Evolutionary conservation across 2,888 invertebrate species (phyloP), one percentile per base, ranked within the genome.

Genomic region (Pasiphila rectangulata): DNA sequence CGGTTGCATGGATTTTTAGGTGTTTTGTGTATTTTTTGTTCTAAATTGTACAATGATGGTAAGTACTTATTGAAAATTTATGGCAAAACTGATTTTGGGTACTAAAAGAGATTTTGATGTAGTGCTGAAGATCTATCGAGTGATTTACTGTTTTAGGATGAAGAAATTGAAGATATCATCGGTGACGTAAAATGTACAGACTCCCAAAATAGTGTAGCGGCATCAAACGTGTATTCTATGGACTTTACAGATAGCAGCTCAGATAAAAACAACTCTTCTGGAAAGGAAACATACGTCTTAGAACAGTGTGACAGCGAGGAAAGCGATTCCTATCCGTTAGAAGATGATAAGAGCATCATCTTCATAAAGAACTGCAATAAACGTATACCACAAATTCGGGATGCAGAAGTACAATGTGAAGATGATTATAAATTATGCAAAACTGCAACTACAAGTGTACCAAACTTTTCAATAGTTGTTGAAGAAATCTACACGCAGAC

Each of bases 401-500:
- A 56, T 12, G 39, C 9, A 29, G 54, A 60, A 3, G 45, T 51
- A 12, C 64, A 66, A 51, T 57, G 54, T 47, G 58, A 57, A 25
- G 38, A 35, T 7, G 7, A 17, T 0, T 56, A 50, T 20, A 60
- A 57, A 58, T 46, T 53, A 21, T 62, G 43, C 44, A 62, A 37
- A 52, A 54, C 59, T 19, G 62, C 59, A 17, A 59, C 67, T 6
- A 58, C 67, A 5, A 70, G 63, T 27, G 16, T 63, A 3, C 68
- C 67, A 3, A 64, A 62, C 40, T 68, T 64, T 49, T 63, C 72
- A 2, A 56, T 73, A 30, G 34, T 74, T 6, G 67, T 76, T 7
- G 77, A 81, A 59, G 88, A 88, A 63, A 81, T 69, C 12, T 84
- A 72, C 50, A 91, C 91, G 4, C 91, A 91, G 72, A 91, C 91